Conservation (phyloP, 2,797 vertebrate species). For the Odontamblyopus rebecca region DNA sequence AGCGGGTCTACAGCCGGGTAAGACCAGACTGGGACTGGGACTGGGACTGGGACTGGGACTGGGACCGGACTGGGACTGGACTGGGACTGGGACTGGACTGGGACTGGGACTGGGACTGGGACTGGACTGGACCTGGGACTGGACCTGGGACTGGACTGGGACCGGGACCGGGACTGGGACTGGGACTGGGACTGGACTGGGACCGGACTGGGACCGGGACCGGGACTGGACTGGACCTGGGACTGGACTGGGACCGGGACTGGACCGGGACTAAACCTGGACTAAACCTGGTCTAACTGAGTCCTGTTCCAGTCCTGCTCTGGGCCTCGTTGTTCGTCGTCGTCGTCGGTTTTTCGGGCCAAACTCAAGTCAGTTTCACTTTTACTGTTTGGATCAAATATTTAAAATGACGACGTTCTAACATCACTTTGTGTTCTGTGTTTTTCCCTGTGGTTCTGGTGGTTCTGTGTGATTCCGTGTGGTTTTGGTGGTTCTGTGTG, state of each 20-base stretch:
- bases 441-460: no score
- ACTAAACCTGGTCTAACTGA: neutral
- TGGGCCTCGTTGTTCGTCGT: slow-evolving; percentile 40
- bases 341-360: slow-evolving; percentile 45
- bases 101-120: neutral
- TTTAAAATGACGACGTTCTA: no score
- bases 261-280: no score
- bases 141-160: neutral
- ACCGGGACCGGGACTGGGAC: neutral
- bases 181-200: no score
- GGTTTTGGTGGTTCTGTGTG: no score
- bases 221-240: no score
- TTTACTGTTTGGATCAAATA: no score
- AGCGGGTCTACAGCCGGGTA: slow-evolving; percentile 12
- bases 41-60: neutral
- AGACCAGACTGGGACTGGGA: neutral
- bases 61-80: no score
- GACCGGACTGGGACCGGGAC: no score
- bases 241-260: no score
- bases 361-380: slow-evolving; percentile 53
- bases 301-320: slow-evolving; percentile 25
- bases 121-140: neutral
- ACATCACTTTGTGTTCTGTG: no score
- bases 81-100: neutral
- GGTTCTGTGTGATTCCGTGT: no score